Conservation (phyloP, 2,797 vertebrate genomes). For the Crenuchus spilurus region DNA sequence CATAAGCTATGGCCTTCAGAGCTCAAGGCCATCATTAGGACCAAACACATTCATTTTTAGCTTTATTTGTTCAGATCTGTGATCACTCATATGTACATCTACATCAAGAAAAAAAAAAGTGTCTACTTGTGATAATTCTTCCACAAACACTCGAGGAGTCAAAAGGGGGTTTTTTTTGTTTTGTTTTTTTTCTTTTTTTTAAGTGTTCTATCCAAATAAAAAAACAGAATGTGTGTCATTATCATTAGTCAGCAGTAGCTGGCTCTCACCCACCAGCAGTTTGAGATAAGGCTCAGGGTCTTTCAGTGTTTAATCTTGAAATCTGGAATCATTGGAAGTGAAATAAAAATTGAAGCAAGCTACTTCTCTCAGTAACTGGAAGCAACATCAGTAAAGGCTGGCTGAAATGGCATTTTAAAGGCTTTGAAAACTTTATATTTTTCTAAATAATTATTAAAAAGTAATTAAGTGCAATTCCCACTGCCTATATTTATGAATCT, state of each 20-base stretch:
- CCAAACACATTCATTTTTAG: not conserved
- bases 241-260: not conserved
- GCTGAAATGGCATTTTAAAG: too few relatives aligned
- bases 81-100: not conserved
- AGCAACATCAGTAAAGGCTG: not conserved
- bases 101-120: not conserved
- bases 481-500: too few relatives aligned
- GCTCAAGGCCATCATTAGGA: not conserved
- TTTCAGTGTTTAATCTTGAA: not conserved
- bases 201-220: not conserved
- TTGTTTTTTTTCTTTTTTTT: too few relatives aligned
- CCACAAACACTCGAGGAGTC: too few relatives aligned
- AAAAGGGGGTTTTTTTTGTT: too few relatives aligned
- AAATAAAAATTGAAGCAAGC: not conserved
- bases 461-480: too few relatives aligned
- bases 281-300: not conserved
- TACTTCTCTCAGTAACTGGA: not conserved
- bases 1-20: constrained; percentile 10
- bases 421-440: too few relatives aligned
- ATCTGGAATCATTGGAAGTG: not conserved
- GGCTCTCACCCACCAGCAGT: too few relatives aligned
- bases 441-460: too few relatives aligned
- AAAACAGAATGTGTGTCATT: not conserved
- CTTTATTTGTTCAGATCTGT: not conserved
- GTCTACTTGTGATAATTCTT: not conserved